Evolutionary conservation across 2,113 vertebrate species (phyloP), one percentile per base, ranked within the genome.

Genomic region (Sinocyclocheilus grahami): DNA sequence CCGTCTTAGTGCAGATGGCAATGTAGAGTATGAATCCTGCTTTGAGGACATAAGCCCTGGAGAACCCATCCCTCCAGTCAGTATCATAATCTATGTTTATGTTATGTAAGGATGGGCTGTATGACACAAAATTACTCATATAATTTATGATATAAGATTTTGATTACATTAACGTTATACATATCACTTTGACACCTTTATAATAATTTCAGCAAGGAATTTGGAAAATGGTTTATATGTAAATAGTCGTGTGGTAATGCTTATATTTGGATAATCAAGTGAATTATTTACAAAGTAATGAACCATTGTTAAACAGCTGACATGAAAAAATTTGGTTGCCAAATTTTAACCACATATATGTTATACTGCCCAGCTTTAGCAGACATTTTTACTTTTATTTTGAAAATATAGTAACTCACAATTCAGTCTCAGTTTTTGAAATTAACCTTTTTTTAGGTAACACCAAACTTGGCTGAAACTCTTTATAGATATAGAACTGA

Each of bases 401-500:
- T 20, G 3, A 71, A 33, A 71, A 72, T 33, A 37, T 72, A 2
- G 22, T 6, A 10, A 24, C 30, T 58, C 2, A 58, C 3, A 60
- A 13, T 84, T 48, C 13, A 60, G 4, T 30, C 8, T 20, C 3
- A 20, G 63, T 33, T 39, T 53, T 20, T 55, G 16, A 55, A 4
- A 30, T 55, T 22, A 12, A 46, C 12, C 65, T 24, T 63, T 27
- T 48, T 78, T 39, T 24, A 99, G 98, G 96, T 94, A 86, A 94
- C 97, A 22, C 95, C 96, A 87, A 93, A 93, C 88, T 82, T 99
- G 90, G 93, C 95, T 39, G 97, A 99, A 94, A 98, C 96, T 5
- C 87, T 99, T 80, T 98, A 96, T 90, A 95, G 96, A 92, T 98
- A 98, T 92, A 95, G 96, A 89, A 95, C 95, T 72, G 97, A 99